phyloP scores from a whole-genome alignment of 1,140 invertebrate species.

The Proales similis region DNA sequence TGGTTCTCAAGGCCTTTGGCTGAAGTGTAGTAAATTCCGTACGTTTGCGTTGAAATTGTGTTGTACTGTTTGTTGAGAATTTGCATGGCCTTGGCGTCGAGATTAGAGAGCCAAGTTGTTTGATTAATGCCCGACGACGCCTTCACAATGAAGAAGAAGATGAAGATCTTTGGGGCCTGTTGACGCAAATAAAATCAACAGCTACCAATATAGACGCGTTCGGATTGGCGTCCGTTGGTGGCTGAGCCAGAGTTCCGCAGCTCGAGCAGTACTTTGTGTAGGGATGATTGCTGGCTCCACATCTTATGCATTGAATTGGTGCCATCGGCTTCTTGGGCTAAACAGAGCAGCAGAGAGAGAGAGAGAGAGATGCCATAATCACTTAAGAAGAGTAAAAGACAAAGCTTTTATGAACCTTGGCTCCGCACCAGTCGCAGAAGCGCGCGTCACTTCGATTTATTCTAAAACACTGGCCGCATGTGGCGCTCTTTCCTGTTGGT shows the following conservation, averaged over 20 bases:
- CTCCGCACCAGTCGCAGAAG: slow-evolving; percentile 50
- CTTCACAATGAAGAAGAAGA: slow-evolving; percentile 34
- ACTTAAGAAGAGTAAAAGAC: neutral
- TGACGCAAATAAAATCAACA: neutral
- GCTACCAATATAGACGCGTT: slow-evolving; percentile 41
- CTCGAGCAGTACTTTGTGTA: slow-evolving; percentile 44
- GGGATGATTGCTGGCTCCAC: slow-evolving; percentile 43
- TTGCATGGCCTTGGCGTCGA: slow-evolving; percentile 32
- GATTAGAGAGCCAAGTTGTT: slow-evolving; percentile 16
- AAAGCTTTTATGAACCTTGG: slow-evolving; percentile 42
- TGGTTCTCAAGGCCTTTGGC: slow-evolving; percentile 44
- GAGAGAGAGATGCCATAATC: neutral
- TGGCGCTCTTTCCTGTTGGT: slow-evolving; percentile 40
- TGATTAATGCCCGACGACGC: slow-evolving; percentile 38
- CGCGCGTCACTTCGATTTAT: slow-evolving; percentile 46
- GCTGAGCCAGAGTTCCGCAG: slow-evolving; percentile 43
- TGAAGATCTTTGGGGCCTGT: neutral
- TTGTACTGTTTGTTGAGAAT: slow-evolving; percentile 38
- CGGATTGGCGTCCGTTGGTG: slow-evolving; percentile 40
- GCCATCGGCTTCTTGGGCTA: neutral
- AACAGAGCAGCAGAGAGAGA: neutral
- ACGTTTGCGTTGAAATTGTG: slow-evolving; percentile 47
- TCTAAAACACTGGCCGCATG: slow-evolving; percentile 45
- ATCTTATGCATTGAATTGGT: slow-evolving; percentile 42
- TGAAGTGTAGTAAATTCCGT: slow-evolving; percentile 52